Percentiles rank a stretch among this genome's conserved stretches.
phyloP scores from a whole-genome alignment of 2,888 invertebrate genomes.

The Seira musarum region DNA sequence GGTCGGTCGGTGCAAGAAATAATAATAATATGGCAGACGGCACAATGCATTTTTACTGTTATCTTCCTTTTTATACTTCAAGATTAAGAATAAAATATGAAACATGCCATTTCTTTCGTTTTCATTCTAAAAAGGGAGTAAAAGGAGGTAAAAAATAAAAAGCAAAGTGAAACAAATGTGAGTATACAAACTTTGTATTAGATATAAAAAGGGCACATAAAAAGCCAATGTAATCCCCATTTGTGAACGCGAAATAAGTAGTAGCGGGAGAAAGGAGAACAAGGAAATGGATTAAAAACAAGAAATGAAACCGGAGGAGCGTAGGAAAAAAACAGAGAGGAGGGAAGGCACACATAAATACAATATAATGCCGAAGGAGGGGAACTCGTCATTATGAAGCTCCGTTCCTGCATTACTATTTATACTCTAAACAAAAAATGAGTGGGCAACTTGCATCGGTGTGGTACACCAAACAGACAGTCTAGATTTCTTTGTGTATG shows the following conservation, averaged over 20 bases:
- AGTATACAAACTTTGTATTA: conserved; percentile 20
- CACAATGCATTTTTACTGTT: conserved; percentile 15
- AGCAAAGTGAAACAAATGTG: conserved; percentile 39
- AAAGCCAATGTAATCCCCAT: conserved; percentile 42
- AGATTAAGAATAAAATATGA: conserved; percentile 39
- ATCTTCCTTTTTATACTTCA: conserved; percentile 26
- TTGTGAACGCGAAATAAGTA: conserved; percentile 12
- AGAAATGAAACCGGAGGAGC: neutral
- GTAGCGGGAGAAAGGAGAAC: neutral
- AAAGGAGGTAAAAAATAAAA: conserved; percentile 16
- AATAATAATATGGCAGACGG: too few species aligned
- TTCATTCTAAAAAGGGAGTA: neutral
- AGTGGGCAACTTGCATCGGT: too few species aligned
- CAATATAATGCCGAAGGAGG: conserved; percentile 16
- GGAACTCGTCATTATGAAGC: conserved; percentile 14
- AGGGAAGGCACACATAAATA: conserved; percentile 26
- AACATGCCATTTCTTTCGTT: conserved; percentile 21
- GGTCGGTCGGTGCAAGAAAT: too few species aligned
- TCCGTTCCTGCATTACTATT: too few species aligned
- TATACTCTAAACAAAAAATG: too few species aligned
- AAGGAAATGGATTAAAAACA: conserved; percentile 26
- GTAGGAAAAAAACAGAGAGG: neutral
- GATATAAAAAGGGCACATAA: conserved; percentile 43
- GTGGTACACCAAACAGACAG: too few species aligned
- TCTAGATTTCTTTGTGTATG: too few species aligned